phyloP scores from a whole-genome alignment of 2,888 invertebrate species.

The Chloroclysta siterata region DNA sequence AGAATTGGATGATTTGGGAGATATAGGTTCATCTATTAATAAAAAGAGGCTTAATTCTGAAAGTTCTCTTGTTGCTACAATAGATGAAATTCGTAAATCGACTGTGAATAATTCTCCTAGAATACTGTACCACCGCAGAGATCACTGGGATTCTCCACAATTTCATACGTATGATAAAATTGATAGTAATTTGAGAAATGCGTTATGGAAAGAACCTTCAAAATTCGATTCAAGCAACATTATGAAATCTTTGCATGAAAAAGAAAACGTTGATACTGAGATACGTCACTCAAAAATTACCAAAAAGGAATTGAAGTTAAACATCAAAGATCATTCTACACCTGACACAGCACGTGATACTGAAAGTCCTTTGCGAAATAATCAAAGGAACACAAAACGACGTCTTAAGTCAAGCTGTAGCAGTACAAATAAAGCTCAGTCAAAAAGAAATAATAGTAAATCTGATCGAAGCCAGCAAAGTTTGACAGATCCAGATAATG shows the following conservation, averaged over 20 bases:
- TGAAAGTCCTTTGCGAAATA: constrained; percentile 47
- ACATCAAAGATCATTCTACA: constrained; percentile 25
- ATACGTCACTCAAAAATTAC: constrained; percentile 58
- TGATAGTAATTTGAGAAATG: constrained; percentile 69
- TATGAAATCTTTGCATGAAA: constrained; percentile 73
- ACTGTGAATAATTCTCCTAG: constrained; percentile 84
- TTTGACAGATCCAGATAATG: constrained; percentile 64
- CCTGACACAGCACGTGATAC: constrained; percentile 6
- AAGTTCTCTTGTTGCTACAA: constrained; percentile 86
- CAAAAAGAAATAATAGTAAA: constrained; percentile 61
- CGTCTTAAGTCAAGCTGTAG: constrained; percentile 57
- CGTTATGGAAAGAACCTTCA: constrained; percentile 79
- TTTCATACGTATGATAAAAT: constrained; percentile 64
- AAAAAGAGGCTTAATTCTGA: constrained; percentile 79
- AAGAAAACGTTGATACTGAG: constrained; percentile 63
- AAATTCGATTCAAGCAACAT: constrained; percentile 75
- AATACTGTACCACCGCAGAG: constrained; percentile 82
- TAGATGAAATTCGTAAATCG: constrained; percentile 86
- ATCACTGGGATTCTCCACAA: constrained; percentile 78
- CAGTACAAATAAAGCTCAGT: constrained; percentile 53
- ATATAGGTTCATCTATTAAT: constrained; percentile 69
- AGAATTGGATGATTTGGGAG: constrained; percentile 84
- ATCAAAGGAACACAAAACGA: constrained; percentile 59
- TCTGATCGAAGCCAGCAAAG: constrained; percentile 63
- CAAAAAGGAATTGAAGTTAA: constrained; percentile 55